Percentiles rank a stretch among this genome's conserved stretches.
Evolutionary conservation across 2,888 invertebrate species (phyloP).

Genomic region (Tortricodes alternella): DNA sequence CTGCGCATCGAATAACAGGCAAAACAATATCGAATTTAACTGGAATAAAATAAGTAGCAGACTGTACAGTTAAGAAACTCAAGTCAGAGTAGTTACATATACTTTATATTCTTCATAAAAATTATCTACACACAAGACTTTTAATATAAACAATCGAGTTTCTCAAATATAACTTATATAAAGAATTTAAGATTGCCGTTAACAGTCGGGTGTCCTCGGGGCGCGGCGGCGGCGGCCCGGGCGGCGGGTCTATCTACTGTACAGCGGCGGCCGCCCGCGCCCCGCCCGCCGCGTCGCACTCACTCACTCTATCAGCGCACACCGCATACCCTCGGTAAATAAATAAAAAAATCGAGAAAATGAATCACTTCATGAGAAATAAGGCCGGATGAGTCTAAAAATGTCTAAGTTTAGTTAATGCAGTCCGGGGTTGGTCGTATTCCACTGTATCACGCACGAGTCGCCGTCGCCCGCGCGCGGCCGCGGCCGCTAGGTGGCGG

Average conservation of each 20-base stretch:
- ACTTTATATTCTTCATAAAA: constrained; percentile 80
- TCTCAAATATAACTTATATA: constrained; percentile 71
- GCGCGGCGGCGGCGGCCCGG: constrained; percentile 35
- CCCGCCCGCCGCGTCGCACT: constrained; percentile 20
- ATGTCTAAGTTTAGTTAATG: constrained; percentile 13
- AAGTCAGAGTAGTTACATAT: constrained; percentile 74
- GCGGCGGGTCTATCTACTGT: constrained; percentile 37
- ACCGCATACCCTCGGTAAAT: constrained; percentile 41
- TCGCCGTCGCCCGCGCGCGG: constrained; percentile 30
- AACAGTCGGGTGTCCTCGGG: constrained; percentile 34
- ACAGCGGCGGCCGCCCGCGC: constrained; percentile 38
- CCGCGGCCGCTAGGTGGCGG: constrained; percentile 51
- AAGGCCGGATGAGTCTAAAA: constrained; percentile 26
- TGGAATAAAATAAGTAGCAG: constrained; percentile 12
- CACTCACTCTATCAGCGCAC: constrained; percentile 1
- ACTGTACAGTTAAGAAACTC: constrained; percentile 53
- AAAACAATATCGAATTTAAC: constrained; percentile 12
- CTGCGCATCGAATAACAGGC: constrained; percentile 24
- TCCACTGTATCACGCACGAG: constrained; percentile 14
- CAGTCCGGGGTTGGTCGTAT: constrained; percentile 2
- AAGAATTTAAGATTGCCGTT: constrained; percentile 49
- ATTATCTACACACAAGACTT: constrained; percentile 81
- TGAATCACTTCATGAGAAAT: constrained; percentile 31
- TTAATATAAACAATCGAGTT: constrained; percentile 74
- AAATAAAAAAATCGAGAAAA: constrained; percentile 49